Evolutionary conservation across 2,888 invertebrate species (phyloP), one percentile per base, ranked within the genome.

Genomic region (Cataglyphis albicans): DNA sequence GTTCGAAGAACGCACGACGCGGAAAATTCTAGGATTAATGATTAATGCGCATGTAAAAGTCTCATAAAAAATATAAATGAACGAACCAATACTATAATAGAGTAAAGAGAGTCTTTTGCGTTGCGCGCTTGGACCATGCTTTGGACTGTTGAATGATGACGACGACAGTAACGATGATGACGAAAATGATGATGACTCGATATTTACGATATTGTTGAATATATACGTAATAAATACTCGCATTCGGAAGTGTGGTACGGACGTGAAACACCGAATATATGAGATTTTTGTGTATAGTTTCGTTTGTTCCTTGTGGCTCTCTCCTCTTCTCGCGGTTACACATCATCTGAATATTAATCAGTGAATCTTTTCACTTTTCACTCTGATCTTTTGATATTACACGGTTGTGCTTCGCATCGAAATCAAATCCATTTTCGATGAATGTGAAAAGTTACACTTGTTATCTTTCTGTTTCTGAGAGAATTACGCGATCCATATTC

Each of bases 61-160:
- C 61, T 64, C 80, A 61, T 86, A 76, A 82, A 84, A 82, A 68
- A 68, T 65, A 76, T 72, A 83, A 84, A 81, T 81, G 32, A 89
- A 83, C 59, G 63, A 84, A 81, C 63, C 55, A 44, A 29, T 72
- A 74, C 21, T 72, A 75, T 55, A 76, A 84, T 78, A 76, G 55
- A 76, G 21, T 78, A 59, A 52, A 52, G 48, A 84, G 85, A 87
- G 87, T 87, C 87, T 88, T 89, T 81, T 81, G 72, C 64, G 89
- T 88, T 87, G 89, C 88, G 86, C 87, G 82, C 82, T 89, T 89
- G 84, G 86, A 87, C 89, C 83, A 81, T 85, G 82, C 75, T 85
- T 25, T 74, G 84, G 84, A 81, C 87, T 61, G 52, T 75, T 81
- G 84, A 81, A 74, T 67, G 78, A 74, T 74, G 85, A 81, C 76